Evolutionary conservation across 2,113 vertebrate genomes (phyloP), one percentile per base, ranked within the genome.

Genomic region (Bolborhynchus lineola): DNA sequence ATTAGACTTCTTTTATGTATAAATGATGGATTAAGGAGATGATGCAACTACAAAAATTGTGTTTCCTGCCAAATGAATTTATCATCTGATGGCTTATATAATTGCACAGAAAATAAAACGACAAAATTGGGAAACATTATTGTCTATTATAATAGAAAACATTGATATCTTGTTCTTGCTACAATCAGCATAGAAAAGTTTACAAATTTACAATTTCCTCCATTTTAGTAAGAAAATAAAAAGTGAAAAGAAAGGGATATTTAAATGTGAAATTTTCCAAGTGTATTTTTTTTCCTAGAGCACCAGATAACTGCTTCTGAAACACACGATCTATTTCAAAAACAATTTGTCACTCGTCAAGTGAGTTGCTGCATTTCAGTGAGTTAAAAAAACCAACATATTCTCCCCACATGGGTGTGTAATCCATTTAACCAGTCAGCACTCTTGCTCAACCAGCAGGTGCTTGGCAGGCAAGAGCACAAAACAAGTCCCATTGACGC

Each of bases 351-450:
- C 69, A 79, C 41, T 82, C 75, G 69, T 41, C 72, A 88, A 94
- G 47, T 39, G 63, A 86, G 65, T 20, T 85, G 59, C 47, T 93
- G 60, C 16, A 53, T 86, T 96, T 94, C 46, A 57, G 78, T 9
- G 63, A 93, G 82, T 93, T 82, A 78, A 89, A 91, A 88, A 88
- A 31, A 9, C 12, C 79, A 86, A 53, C 31, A 44, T 13, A n/a
- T 20, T 82, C 37, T 92, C 82, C 35, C 60, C 68, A 70, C 50
- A 46, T 39, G 68, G 19, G 31, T 81, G 25, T 89, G 95, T 92
- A 96, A 97, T 97, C 69, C 60, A 72, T 88, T 96, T 93, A 90
- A 69, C 68, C 64, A 86, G 65, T 57, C 82, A 89, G 70, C 16
- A 64, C 50, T 78, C 84, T 95, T 90, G 86, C 70, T 95, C 7